These are phyloP conservation scores for Amphipoea oculea DNA, from an alignment of 2,888 invertebrate genomes.

Conservation along the genomic window DNA sequence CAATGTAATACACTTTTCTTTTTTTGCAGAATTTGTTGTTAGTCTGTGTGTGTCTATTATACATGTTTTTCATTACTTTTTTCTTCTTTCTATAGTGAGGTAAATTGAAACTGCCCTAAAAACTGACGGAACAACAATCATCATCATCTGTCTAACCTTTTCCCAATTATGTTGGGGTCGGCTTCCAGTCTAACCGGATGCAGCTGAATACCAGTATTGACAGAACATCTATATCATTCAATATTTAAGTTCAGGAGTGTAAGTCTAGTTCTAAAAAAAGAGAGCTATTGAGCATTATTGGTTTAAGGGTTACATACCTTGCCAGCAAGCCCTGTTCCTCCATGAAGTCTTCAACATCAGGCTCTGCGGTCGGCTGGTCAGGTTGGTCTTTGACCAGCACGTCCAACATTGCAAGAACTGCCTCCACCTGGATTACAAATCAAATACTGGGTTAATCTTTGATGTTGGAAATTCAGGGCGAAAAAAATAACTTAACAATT, in stretches of 20 bases:
- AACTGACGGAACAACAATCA: not conserved
- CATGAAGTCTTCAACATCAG: slow-evolving; percentile 98
- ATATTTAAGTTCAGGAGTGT: not conserved
- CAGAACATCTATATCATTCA: not conserved
- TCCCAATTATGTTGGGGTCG: too few species aligned
- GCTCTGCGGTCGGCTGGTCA: slow-evolving; percentile 92
- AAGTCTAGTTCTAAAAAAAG: not conserved
- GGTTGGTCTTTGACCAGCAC: slow-evolving; percentile 96
- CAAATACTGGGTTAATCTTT: not conserved
- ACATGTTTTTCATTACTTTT: not conserved
- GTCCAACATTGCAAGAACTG: slow-evolving; percentile 94
- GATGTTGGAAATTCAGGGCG: not conserved
- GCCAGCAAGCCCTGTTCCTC: slow-evolving; percentile 98
- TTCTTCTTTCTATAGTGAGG: not conserved
- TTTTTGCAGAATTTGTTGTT: not conserved
- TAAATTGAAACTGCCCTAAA: not conserved
- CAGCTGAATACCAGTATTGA: too few species aligned
- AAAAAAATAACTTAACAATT: too few species aligned
- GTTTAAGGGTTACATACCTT: slow-evolving; percentile 83
- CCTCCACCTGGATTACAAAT: slow-evolving; percentile 90
- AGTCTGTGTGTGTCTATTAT: too few species aligned
- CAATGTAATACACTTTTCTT: not conserved
- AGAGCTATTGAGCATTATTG: not conserved
- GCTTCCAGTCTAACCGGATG: too few species aligned
- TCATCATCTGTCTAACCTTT: too few species aligned